Evolutionary conservation across 2,113 vertebrate genomes (phyloP).

Genomic region (Poecile atricapillus): DNA sequence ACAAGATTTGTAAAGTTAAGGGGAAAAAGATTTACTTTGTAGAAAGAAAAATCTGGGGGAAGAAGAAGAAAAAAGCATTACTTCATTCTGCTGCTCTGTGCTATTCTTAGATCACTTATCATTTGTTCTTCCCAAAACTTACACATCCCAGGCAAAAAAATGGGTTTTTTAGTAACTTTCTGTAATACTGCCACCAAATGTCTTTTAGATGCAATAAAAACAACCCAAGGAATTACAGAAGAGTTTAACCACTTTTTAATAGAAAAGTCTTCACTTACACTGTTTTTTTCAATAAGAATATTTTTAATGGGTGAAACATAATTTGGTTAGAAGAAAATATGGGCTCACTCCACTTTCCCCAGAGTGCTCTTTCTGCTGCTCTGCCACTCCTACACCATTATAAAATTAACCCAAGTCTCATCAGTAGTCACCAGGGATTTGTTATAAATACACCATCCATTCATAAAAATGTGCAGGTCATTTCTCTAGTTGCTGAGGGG

Average conservation of each 20-base stretch:
- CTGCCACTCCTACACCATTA: constrained; percentile 46
- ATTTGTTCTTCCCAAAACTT: neutral
- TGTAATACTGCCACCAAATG: neutral
- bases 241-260: constrained; percentile 15
- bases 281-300: neutral
- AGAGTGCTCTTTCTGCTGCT: constrained; percentile 35
- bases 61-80: neutral
- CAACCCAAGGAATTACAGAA: neutral
- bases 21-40: neutral
- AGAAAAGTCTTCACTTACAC: constrained; percentile 2
- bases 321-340: neutral
- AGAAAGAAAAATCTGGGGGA: neutral
- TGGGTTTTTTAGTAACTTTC: neutral
- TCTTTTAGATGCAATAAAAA: constrained; percentile 22
- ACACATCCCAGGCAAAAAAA: neutral
- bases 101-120: neutral
- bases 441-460: constrained; percentile 33
- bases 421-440: constrained; percentile 54
- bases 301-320: constrained; percentile 7
- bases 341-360: neutral
- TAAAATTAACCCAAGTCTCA: constrained; percentile 53
- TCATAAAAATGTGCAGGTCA: constrained; percentile 61
- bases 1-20: neutral
- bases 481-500: constrained; percentile 89
- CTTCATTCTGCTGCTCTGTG: neutral